Percentiles rank a stretch among this genome's conserved stretches.
Evolutionary conservation across 2,888 invertebrate genomes (phyloP).

Genomic region (Oscheius sp.): DNA sequence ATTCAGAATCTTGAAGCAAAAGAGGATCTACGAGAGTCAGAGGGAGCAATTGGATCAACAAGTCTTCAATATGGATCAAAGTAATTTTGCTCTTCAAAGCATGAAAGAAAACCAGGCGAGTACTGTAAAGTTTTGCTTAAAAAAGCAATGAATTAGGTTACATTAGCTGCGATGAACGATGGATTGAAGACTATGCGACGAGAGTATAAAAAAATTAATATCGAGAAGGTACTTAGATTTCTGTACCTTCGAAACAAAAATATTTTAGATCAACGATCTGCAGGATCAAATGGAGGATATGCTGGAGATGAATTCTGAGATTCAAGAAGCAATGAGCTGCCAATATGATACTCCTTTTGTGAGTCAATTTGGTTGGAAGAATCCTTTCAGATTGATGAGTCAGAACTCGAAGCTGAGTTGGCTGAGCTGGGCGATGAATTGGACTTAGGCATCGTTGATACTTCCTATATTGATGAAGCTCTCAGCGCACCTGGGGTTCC

Average conservation of each 20-base stretch:
- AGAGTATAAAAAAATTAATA: conserved; percentile 96
- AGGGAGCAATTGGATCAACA: conserved; percentile 89
- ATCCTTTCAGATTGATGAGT: conserved; percentile 82
- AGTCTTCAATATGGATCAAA: conserved; percentile 98
- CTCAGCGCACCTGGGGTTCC: conserved; percentile 91
- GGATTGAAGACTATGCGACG: conserved; percentile 97
- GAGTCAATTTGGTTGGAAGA: conserved; percentile 31
- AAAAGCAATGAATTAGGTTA: conserved; percentile 74
- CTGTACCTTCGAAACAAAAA: conserved; percentile 74
- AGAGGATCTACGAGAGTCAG: conserved; percentile 90
- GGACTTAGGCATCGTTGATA: conserved; percentile 89
- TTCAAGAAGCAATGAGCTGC: conserved; percentile 91
- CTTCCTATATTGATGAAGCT: conserved; percentile 93
- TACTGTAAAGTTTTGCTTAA: too few relatives aligned
- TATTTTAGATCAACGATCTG: conserved; percentile 53
- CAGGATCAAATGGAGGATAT: conserved; percentile 92
- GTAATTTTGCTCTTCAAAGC: conserved; percentile 94
- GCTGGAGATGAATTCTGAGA: conserved; percentile 95
- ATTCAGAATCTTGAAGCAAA: conserved; percentile 87
- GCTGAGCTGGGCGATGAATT: conserved; percentile 95
- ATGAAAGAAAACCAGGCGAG: conserved; percentile 77
- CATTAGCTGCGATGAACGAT: conserved; percentile 94
- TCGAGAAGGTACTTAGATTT: conserved; percentile 83
- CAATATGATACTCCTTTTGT: conserved; percentile 92
- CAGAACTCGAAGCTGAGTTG: conserved; percentile 92